Conservation (phyloP, 2,113 vertebrate genomes). For the Amia ocellicauda region DNA sequence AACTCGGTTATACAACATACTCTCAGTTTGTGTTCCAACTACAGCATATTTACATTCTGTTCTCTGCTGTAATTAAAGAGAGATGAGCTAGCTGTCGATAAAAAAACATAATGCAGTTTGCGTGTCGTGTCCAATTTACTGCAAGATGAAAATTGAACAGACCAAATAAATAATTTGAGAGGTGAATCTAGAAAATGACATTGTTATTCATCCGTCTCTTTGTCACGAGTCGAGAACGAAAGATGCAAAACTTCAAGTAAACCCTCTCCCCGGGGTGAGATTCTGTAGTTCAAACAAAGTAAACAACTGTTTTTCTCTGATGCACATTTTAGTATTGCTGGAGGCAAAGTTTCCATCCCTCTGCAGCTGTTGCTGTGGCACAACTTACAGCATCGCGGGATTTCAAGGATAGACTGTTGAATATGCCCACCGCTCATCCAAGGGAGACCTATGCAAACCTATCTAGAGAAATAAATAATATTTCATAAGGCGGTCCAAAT, state of each 20-base stretch:
- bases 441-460: constrained; percentile 22
- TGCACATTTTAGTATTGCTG: constrained; percentile 86
- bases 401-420: constrained; percentile 41
- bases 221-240: constrained; percentile 55
- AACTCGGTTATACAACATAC: background rate
- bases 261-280: constrained; percentile 64
- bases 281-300: constrained; percentile 81
- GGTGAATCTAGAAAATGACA: constrained; percentile 55
- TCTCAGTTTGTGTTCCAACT: background rate
- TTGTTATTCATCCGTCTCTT: constrained; percentile 62
- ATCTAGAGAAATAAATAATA: too few species aligned
- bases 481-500: too few species aligned
- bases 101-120: constrained; percentile 42
- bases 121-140: constrained; percentile 61
- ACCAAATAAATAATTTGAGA: constrained; percentile 69
- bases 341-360: constrained; percentile 77
- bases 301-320: constrained; percentile 88
- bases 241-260: constrained; percentile 63
- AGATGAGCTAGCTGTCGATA: constrained; percentile 48
- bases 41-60: background rate
- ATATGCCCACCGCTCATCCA: constrained; percentile 39
- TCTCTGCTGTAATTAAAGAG: constrained; percentile 36
- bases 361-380: constrained; percentile 55
- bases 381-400: constrained; percentile 55
- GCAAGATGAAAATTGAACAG: constrained; percentile 52